Conservation (phyloP, 64 coral and sea anemone species). For the Cladopsammia gracilis region DNA sequence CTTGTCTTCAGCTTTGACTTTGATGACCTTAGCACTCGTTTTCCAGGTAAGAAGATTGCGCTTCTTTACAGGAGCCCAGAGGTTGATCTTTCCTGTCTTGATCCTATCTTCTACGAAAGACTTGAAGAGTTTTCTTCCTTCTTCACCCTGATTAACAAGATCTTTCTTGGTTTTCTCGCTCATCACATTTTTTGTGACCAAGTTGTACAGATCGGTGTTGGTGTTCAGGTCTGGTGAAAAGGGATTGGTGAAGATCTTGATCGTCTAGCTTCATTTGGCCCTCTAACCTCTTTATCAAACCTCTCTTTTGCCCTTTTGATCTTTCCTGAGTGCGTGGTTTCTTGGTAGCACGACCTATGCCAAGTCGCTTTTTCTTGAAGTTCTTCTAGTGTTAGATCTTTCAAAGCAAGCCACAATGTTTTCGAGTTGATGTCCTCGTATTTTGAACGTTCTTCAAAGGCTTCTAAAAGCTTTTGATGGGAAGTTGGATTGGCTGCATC, state of each 20-base stretch:
- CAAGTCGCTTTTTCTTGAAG: too few species aligned
- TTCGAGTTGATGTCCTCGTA: conserved; percentile 44
- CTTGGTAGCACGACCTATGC: too few species aligned
- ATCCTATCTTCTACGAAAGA: conserved; percentile 13
- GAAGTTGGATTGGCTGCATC: too few species aligned
- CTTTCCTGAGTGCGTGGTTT: too few species aligned
- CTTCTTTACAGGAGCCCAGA: conserved; percentile 45
- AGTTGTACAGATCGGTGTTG: conserved; percentile 21
- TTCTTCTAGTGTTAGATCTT: too few species aligned
- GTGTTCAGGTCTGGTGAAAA: conserved; percentile 31
- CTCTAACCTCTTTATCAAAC: too few species aligned
- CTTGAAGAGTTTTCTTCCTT: background rate
- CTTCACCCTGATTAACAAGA: background rate
- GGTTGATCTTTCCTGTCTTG: conserved; percentile 22
- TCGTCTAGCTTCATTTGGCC: too few species aligned
- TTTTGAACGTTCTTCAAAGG: conserved; percentile 28
- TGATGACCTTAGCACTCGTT: conserved; percentile 45
- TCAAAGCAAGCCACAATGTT: conserved; percentile 32
- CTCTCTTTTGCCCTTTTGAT: too few species aligned
- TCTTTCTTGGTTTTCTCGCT: conserved; percentile 7
- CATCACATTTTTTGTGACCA: conserved; percentile 32
- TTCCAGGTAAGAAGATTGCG: conserved; percentile 48
- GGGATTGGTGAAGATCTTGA: conserved; percentile 45
- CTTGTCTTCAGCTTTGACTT: conserved; percentile 41
- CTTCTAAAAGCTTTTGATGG: too few species aligned